Evolutionary conservation across 2,888 invertebrate species (phyloP), one percentile per base, ranked within the genome.

Genomic region (Monochamus alternatus): DNA sequence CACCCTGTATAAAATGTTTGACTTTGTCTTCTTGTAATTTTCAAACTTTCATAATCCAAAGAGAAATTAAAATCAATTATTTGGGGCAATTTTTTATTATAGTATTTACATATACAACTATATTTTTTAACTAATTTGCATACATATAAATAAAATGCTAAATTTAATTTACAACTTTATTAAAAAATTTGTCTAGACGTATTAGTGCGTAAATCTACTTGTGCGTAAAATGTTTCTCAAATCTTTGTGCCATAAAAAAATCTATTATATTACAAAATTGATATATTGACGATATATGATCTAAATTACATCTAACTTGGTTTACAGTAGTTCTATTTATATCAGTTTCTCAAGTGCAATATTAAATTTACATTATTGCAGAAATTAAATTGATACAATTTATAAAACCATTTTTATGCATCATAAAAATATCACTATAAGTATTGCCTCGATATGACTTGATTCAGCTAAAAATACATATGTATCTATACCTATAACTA

Each of bases 371-470:
- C 55, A 60, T 69, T 69, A 43, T 60, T 43, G 51, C 14, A 58
- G 58, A 68, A 68, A 68, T 38, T 58, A 68, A 68, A 72, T 75
- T 72, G 75, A 72, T 69, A 72, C 58, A 75, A 67, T 75, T 75
- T 67, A 67, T 52, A 47, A 67, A 14, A 66, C 32, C n/a, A 47
- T 62, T 70, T 65, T 66, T 59, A 75, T 72, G 65, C 9, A 44
- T 47, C 59, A 75, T 64, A 74, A 64, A 69, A 74, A 74, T 69
- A 74, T 69, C 47, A 73, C 65, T 69, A 59, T 69, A 44, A 38
- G 58, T 12, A 69, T 69, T 69, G 69, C 69, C 60, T 47, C 69
- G 69, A 69, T 69, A 69, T 69, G 69, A 60, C 55, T 47, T 51
- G 59, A 44, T 69, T 60, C 14, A 47, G 31, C 69, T 69, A 69